Percentiles rank a stretch among this genome's conserved stretches.
Evolutionary conservation across 1,140 invertebrate species (phyloP).

Genomic region (Centruroides sculpturatus): DNA sequence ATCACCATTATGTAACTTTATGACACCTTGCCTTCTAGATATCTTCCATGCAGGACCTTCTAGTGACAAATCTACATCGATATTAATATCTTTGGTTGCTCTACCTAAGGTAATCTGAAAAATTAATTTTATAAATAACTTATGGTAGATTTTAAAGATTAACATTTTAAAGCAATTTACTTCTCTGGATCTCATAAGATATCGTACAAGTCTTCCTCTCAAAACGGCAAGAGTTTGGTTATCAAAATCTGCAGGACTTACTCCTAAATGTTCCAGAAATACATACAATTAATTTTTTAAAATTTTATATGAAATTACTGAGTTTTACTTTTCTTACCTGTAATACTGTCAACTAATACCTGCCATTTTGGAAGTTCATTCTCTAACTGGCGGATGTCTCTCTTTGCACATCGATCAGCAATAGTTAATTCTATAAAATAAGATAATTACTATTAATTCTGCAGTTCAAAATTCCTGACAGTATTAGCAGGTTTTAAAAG

Average conservation of each 20-base stretch:
- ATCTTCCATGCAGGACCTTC: constrained; percentile 62
- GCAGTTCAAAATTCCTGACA: too few species aligned
- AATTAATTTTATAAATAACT: not conserved
- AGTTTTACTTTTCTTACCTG: constrained; percentile 35
- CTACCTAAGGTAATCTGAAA: constrained; percentile 76
- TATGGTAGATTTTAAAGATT: not conserved
- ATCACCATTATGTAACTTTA: constrained; percentile 82
- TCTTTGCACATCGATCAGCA: constrained; percentile 32
- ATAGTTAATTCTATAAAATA: not conserved
- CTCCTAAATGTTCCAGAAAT: constrained; percentile 5
- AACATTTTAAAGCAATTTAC: constrained; percentile 32
- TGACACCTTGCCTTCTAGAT: constrained; percentile 71
- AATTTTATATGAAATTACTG: not conserved
- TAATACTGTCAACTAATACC: constrained; percentile 79
- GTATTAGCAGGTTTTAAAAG: too few species aligned
- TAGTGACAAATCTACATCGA: constrained; percentile 85
- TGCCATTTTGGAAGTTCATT: constrained; percentile 81
- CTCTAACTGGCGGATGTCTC: constrained; percentile 75
- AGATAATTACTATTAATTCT: too few species aligned
- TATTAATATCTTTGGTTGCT: constrained; percentile 67
- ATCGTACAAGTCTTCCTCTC: constrained; percentile 72
- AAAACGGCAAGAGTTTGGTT: constrained; percentile 84
- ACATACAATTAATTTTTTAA: not conserved
- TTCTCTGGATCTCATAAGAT: constrained; percentile 88
- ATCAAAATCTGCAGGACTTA: constrained; percentile 41